A percentile compares a stretch with the other conserved stretches of the same genome.
Evolutionary conservation across 2,797 vertebrate species (phyloP).

Genomic region (Hypotaenidia philippensis): DNA sequence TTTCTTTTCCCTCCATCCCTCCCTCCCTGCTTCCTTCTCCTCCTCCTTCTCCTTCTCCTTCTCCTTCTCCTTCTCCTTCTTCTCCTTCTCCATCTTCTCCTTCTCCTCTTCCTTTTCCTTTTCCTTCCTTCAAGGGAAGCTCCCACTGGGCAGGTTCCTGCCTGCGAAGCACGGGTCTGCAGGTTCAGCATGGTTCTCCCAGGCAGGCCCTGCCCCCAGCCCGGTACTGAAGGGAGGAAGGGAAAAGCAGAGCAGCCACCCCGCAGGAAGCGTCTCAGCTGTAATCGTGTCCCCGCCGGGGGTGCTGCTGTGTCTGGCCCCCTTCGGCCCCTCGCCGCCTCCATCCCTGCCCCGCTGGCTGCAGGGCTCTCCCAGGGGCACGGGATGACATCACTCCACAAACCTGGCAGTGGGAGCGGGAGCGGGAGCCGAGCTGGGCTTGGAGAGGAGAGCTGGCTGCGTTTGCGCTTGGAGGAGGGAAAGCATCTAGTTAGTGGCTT

Average conservation of each 20-base stretch:
- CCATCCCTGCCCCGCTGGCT: not conserved
- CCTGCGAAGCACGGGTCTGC: not conserved
- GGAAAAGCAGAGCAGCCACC: not conserved
- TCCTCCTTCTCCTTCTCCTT: no score
- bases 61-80: no score
- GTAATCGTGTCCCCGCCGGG: not conserved
- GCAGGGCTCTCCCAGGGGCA: not conserved
- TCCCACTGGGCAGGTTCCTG: not conserved
- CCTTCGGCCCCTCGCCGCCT: fast-evolving
- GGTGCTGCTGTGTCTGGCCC: not conserved
- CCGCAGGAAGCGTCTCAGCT: not conserved
- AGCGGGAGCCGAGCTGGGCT: fast-evolving
- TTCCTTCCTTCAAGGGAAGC: no score
- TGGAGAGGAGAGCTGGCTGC: not conserved
- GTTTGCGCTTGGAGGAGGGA: not conserved
- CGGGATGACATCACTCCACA: fast-evolving
- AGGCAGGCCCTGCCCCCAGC: not conserved
- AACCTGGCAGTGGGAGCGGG: fast-evolving
- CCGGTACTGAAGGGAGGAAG: fast-evolving
- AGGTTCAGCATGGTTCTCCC: not conserved
- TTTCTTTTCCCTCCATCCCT: no score
- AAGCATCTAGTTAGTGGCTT: constrained; percentile 39
- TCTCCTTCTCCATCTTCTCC: no score
- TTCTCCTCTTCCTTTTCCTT: no score
- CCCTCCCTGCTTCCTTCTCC: no score